Percentiles rank a stretch among this genome's conserved stretches.
These are phyloP conservation scores for Chlorodrepanis virens DNA, from an alignment of 2,113 vertebrate genomes.

Conservation along the genomic window DNA sequence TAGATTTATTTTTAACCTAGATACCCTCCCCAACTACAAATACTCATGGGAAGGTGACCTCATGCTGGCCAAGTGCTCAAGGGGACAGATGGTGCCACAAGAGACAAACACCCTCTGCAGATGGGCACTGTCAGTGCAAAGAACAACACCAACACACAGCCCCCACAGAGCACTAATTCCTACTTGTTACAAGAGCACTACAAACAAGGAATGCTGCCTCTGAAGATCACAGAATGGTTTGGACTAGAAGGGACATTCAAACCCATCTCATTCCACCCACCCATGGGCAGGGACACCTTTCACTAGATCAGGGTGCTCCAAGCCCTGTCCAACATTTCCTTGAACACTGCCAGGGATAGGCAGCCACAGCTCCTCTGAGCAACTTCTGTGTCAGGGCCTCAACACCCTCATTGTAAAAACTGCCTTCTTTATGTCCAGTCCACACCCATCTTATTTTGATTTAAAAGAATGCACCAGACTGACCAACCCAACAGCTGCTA, in stretches of 20 bases:
- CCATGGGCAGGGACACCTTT: background rate
- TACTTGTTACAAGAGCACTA: background rate
- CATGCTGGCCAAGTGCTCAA: background rate
- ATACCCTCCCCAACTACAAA: background rate
- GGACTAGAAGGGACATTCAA: background rate
- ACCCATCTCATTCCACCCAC: background rate
- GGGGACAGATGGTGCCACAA: background rate
- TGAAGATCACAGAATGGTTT: background rate
- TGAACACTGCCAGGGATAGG: background rate
- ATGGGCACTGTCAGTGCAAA: background rate
- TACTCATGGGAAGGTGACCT: fast-evolving
- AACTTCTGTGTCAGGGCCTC: background rate
- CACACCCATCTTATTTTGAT: background rate
- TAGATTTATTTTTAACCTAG: background rate
- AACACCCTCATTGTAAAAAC: background rate
- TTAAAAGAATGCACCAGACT: background rate
- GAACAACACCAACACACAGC: background rate
- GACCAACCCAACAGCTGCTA: background rate
- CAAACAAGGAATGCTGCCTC: background rate
- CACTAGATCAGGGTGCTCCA: background rate
- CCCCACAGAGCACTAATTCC: fast-evolving
- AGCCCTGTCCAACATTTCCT: background rate
- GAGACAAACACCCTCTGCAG: background rate
- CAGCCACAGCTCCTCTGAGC: background rate
- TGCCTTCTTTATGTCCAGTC: background rate